phyloP scores from a whole-genome alignment of 2,888 invertebrate genomes.

The Luffia ferchaultella region DNA sequence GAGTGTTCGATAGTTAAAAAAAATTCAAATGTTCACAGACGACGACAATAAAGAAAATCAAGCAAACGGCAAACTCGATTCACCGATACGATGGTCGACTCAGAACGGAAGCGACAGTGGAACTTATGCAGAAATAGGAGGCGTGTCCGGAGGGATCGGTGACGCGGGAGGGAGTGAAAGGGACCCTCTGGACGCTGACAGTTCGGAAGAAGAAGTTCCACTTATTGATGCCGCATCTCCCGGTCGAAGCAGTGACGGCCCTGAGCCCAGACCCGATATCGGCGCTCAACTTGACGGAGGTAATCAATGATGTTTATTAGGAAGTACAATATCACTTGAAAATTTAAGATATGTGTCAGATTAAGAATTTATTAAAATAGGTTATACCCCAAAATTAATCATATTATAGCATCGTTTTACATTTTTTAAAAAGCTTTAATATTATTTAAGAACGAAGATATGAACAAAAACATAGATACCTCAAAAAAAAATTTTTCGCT shows the following conservation, averaged over 20 bases:
- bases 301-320: constrained; percentile 19
- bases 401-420: too few species aligned
- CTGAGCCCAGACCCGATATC: constrained; percentile 55
- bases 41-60: constrained; percentile 62
- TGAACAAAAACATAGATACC: too few species aligned
- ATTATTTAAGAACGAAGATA: too few species aligned
- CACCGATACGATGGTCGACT: constrained; percentile 53
- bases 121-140: constrained; percentile 57
- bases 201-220: constrained; percentile 57
- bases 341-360: too few species aligned
- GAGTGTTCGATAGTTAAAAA: too few species aligned
- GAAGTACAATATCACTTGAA: too few species aligned
- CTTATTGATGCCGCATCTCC: constrained; percentile 55
- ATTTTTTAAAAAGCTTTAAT: too few species aligned
- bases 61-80: constrained; percentile 54
- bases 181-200: constrained; percentile 54
- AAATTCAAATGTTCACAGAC: constrained; percentile 25
- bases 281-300: constrained; percentile 54
- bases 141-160: background rate
- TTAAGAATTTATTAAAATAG: too few species aligned
- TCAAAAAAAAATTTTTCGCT: too few species aligned
- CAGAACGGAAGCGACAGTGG: constrained; percentile 61
- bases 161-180: constrained; percentile 27
- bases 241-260: constrained; percentile 55
- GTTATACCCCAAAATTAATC: too few species aligned